Base-by-base conservation (phyloP, 92 coral and sea anemone species). In the Scolanthus callimorphus region DNA sequence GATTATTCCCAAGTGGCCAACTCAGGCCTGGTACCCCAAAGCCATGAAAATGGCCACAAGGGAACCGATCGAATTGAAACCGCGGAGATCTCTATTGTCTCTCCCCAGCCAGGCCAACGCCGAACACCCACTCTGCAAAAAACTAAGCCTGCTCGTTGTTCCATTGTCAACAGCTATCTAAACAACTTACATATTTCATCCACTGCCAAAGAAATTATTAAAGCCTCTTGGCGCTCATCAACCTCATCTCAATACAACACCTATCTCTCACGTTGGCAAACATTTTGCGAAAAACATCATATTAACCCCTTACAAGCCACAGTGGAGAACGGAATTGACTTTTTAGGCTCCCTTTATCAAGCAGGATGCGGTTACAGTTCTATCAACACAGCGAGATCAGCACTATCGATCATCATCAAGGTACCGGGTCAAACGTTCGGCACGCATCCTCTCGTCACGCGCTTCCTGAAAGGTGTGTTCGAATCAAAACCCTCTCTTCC, bases 151-250 rank as follows among this genome's bases (percentile, higher is more conserved):
- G 0, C 45, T 77, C 20, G 59, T 46, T 10, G 51, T 69, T 34
- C 70, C 31, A 53, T 59, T 76, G 37, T 76, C 83, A 27, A 45
- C 70, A 37, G 53, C 34, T 60, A 70, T 29, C 29, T 77, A 20
- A 22, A 1, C 11, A 48, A 20, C 0, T 29, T 45, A 4, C 64
- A 71, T 3, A 15, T 69, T 29, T 77, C 66, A 10, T n/a, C 39
- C 11, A 31, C 39, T 28, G 51, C 78, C 3, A 20, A 39, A 0
- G 28, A 60, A 0, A 17, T 77, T 11, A 53, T 77, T 15, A 51
- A 53, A 65, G 71, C 71, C 22, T 77, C 78, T 15, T 77, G 64
- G 79, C 43, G 79, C 0, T 11, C 37, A 62, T 10, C 25, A 27
- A 67, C 74, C 0, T 1, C 6, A 0, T 55, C 55, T 25, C 28